Conservation (phyloP, 2,797 vertebrate genomes). For the Cyprinella venusta region DNA sequence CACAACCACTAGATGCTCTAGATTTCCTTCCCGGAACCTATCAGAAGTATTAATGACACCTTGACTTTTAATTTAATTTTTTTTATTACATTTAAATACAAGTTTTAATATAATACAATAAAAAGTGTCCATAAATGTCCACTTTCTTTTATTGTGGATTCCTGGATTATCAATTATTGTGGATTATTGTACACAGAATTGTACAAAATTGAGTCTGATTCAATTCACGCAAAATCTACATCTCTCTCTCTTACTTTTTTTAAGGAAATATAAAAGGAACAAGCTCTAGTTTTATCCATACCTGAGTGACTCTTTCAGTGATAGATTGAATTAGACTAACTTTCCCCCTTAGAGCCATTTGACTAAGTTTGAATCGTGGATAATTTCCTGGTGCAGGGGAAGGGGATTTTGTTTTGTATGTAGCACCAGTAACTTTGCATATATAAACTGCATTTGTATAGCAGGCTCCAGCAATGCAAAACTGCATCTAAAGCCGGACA, state of each 20-base stretch:
- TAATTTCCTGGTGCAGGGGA: slow-evolving; percentile 40
- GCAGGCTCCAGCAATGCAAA: slow-evolving; percentile 75
- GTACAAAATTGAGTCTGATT: neutral
- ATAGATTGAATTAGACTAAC: too few species aligned
- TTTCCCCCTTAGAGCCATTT: too few species aligned
- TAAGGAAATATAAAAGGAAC: slow-evolving; percentile 13
- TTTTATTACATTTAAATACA: neutral
- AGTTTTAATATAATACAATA: neutral
- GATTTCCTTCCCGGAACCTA: neutral
- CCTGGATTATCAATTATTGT: neutral
- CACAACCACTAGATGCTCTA: neutral
- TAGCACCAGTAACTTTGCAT: slow-evolving; percentile 71
- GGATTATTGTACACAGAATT: neutral
- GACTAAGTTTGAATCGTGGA: neutral
- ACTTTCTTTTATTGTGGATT: neutral
- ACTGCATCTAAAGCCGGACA: slow-evolving; percentile 53
- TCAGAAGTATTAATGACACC: neutral
- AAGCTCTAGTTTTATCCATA: slow-evolving; percentile 23
- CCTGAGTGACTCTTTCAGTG: slow-evolving; percentile 57
- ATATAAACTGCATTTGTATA: slow-evolving; percentile 73
- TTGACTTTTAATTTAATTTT: neutral
- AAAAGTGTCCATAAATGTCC: neutral
- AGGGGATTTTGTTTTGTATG: slow-evolving; percentile 44
- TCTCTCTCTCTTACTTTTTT: neutral
- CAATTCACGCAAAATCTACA: neutral